A percentile compares a stretch with the other conserved stretches of the same genome.
These are phyloP conservation scores for Lanistes nyassanus DNA, from an alignment of 1,140 invertebrate species.

Conservation along the genomic window DNA sequence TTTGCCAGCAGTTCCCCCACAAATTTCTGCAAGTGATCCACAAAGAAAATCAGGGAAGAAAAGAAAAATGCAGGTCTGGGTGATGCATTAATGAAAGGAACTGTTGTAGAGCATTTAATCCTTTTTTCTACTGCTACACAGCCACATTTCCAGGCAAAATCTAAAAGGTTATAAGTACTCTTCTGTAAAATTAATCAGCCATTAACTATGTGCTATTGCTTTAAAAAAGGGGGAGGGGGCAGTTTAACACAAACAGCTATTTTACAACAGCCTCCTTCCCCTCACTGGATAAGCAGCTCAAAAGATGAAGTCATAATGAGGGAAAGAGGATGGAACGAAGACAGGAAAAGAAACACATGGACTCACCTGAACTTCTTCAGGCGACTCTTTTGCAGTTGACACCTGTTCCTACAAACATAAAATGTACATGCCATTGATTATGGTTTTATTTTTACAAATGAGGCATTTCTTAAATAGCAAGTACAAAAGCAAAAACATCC, in stretches of 20 bases:
- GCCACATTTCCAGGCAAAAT: not conserved
- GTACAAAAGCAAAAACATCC: too few species aligned
- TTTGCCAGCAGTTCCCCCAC: conserved; percentile 26
- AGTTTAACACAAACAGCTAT: too few species aligned
- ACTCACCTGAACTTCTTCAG: conserved; percentile 28
- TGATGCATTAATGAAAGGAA: not conserved
- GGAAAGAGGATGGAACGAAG: too few species aligned
- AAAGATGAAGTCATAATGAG: too few species aligned
- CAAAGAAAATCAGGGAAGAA: not conserved
- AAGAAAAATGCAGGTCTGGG: not conserved
- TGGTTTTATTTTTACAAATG: not conserved
- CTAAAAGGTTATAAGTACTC: too few species aligned
- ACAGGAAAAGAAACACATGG: not conserved
- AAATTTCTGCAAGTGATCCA: conserved; percentile 26
- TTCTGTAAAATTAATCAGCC: too few species aligned
- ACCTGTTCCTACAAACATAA: conserved; percentile 20
- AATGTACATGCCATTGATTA: not conserved
- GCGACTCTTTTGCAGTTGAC: conserved; percentile 24
- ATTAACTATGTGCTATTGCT: too few species aligned
- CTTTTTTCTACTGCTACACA: not conserved
- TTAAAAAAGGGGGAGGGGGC: too few species aligned
- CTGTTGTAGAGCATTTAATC: not conserved
- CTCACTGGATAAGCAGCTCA: too few species aligned
- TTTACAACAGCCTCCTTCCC: not conserved
- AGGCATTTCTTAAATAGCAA: too few species aligned